Base-by-base conservation (phyloP, 2,888 invertebrate species). In the Acanthosepion lycidas region DNA sequence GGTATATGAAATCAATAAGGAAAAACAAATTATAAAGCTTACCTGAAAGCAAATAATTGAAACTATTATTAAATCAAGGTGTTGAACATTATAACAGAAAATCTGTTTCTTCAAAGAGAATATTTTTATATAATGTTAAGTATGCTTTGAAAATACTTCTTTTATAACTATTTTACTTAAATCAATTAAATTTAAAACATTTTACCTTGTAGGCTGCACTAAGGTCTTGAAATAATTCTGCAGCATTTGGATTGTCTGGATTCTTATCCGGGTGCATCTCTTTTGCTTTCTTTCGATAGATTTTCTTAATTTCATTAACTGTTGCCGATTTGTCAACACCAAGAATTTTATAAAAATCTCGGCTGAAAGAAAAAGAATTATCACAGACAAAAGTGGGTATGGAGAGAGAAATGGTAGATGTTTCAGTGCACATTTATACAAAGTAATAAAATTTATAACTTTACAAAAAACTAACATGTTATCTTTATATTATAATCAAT, bases 201-300 rank as follows among this genome's bases (percentile, higher is more conserved):
- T 91, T 94, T 95, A 98, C 99, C 97, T 99, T 99, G 97, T 99
- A 99, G 0, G 99, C 99, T 23, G 99, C 99, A 53, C 99, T 99
- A 94, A 99, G 98, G 97, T 99, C 99, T 98, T 99, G 99, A 97
- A 99, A 99, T 97, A 99, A 99, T 96, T 98, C 98, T 0, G 99
- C 98, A 0, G 99, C 99, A 94, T 98, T 98, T 0, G 99, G 99
- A 98, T 99, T 99, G 97, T 98, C 98, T 97, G 98, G 98, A 97
- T 99, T 99, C 97, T 99, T 99, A 97, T 99, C 99, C 28, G 99
- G 99, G 98, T 99, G 99, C 95, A 99, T 98, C 97, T 99, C 99
- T 98, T 99, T 99, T 48, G 99, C 99, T 97, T 99, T 97, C 97
- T 98, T 98, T 97, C 99, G 98, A 97, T 99, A 99, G 92, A 99